Evolutionary conservation across 2,888 invertebrate species (phyloP).

Genomic region (Temnothorax ravouxi): DNA sequence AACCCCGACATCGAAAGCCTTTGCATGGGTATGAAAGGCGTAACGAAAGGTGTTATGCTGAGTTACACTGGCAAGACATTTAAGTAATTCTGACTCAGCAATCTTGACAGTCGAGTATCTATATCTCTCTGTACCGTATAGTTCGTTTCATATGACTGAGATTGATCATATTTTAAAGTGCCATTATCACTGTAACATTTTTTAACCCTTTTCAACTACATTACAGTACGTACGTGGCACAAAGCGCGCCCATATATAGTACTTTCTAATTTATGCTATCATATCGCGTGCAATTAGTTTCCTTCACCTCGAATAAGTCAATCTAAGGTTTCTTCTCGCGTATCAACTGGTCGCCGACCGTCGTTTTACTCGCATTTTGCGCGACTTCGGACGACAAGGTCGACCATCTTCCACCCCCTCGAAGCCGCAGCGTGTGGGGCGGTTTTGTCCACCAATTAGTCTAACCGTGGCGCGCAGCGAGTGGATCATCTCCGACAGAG

Average conservation of each 20-base stretch:
- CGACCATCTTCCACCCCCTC: slow-evolving; percentile 42
- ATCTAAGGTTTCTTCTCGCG: slow-evolving; percentile 5
- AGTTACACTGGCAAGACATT: slow-evolving; percentile 10
- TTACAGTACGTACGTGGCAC: neutral
- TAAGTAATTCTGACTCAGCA: slow-evolving; percentile 29
- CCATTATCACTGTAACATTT: neutral
- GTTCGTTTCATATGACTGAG: neutral
- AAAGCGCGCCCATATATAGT: neutral
- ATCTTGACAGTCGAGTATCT: slow-evolving; percentile 9
- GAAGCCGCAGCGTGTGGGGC: slow-evolving; percentile 18
- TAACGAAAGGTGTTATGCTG: slow-evolving; percentile 6
- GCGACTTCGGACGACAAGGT: slow-evolving; percentile 23
- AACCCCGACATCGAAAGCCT: slow-evolving; percentile 44
- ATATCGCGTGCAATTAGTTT: neutral
- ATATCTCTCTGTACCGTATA: neutral
- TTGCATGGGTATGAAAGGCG: neutral
- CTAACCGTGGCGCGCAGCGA: slow-evolving; percentile 69
- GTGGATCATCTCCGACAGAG: slow-evolving; percentile 80
- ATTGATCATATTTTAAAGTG: slow-evolving; percentile 16
- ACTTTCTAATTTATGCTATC: neutral
- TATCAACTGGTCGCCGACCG: neutral
- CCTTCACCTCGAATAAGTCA: neutral
- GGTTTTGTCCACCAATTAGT: slow-evolving; percentile 76
- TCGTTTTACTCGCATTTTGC: neutral
- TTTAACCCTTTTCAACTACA: neutral